These are phyloP conservation scores for Phlogophora meticulosa DNA, from an alignment of 2,888 invertebrate genomes.

Conservation along the genomic window DNA sequence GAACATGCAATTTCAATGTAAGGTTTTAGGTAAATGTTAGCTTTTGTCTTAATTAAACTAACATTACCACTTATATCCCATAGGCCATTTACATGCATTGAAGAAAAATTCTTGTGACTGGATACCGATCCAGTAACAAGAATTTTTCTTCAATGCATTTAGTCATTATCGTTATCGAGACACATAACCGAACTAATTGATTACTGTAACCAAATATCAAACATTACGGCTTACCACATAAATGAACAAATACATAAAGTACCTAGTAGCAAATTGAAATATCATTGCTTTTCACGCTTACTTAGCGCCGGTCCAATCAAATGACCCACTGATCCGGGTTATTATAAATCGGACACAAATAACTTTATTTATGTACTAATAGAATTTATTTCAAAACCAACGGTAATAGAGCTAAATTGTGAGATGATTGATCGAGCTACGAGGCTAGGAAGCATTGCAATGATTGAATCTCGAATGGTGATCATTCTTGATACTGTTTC, in stretches of 20 bases:
- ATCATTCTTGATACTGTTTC: background rate
- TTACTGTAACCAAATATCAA: constrained; percentile 23
- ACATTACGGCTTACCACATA: constrained; percentile 13
- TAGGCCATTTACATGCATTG: too few relatives aligned
- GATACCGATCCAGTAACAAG: too few relatives aligned
- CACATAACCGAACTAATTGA: background rate
- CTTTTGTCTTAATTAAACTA: too few relatives aligned
- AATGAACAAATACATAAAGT: constrained; percentile 38
- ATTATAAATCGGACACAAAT: constrained; percentile 59
- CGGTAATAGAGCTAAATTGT: constrained; percentile 7
- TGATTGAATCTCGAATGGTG: background rate
- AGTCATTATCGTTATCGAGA: background rate
- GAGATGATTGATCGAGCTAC: constrained; percentile 20
- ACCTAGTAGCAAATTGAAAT: constrained; percentile 57
- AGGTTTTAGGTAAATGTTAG: too few relatives aligned
- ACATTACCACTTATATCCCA: too few relatives aligned
- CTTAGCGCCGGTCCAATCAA: constrained; percentile 72
- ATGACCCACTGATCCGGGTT: constrained; percentile 70
- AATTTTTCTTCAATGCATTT: too few relatives aligned
- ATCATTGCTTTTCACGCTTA: constrained; percentile 73
- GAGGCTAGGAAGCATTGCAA: background rate
- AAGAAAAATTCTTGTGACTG: too few relatives aligned
- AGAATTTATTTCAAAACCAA: constrained; percentile 34
- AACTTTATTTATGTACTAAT: constrained; percentile 44
- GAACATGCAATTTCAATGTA: too few relatives aligned